These are phyloP conservation scores for Plutomurus gul DNA, from an alignment of 1,140 invertebrate genomes.

Conservation along the genomic window DNA sequence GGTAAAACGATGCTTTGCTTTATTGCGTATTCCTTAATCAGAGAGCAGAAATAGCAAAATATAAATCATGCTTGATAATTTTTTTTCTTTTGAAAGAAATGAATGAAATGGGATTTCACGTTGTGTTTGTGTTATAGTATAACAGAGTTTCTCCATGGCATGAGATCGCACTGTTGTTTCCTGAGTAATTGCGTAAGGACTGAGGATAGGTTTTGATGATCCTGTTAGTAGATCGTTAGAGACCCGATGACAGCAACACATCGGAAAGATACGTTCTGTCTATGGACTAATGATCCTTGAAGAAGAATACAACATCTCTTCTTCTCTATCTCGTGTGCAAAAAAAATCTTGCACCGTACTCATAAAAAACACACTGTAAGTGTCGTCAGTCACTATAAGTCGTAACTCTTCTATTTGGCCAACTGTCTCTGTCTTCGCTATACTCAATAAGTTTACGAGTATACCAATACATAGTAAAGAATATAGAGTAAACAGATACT, in stretches of 20 bases:
- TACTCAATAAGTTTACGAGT: background rate
- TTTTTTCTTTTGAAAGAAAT: too few relatives aligned
- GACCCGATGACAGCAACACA: background rate
- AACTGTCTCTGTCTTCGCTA: background rate
- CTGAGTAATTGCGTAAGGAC: conserved; percentile 11
- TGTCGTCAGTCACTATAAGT: conserved; percentile 13
- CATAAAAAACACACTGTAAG: background rate
- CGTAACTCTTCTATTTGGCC: background rate
- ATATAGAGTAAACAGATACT: background rate
- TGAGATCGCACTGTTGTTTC: too few relatives aligned
- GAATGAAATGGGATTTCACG: too few relatives aligned
- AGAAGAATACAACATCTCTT: background rate
- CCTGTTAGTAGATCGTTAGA: conserved; percentile 19
- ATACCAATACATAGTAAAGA: background rate
- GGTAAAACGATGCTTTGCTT: too few relatives aligned
- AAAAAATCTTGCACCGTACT: background rate
- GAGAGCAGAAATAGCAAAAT: too few relatives aligned
- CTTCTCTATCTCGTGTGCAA: background rate
- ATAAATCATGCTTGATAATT: too few relatives aligned
- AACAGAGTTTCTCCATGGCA: too few relatives aligned
- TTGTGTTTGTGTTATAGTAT: too few relatives aligned
- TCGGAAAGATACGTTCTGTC: conserved; percentile 1
- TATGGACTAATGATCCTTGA: conserved; percentile 18
- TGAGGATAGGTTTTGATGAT: background rate
- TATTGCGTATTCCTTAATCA: too few relatives aligned